Percentiles rank a stretch among this genome's conserved stretches.
Evolutionary conservation across 2,888 invertebrate genomes (phyloP).

Genomic region (Aporophyla nigra): DNA sequence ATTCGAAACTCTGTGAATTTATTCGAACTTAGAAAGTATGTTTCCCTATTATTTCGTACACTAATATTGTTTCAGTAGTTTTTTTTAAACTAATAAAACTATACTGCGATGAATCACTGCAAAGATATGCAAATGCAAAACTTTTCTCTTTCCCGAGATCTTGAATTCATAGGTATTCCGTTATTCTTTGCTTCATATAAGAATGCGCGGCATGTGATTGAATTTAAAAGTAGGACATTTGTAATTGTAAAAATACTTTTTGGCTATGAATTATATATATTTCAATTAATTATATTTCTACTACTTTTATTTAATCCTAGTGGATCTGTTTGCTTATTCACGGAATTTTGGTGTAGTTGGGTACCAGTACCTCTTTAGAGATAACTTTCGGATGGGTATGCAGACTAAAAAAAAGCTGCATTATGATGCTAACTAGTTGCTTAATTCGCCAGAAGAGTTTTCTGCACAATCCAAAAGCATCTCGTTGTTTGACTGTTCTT

Average conservation of each 20-base stretch:
- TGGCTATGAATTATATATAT: not conserved
- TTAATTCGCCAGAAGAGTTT: no score
- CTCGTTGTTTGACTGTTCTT: no score
- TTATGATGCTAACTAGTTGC: no score
- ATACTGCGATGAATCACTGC: not conserved
- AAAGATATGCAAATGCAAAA: constrained; percentile 16
- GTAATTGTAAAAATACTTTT: constrained; percentile 1
- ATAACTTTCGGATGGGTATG: no score
- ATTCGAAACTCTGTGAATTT: not conserved
- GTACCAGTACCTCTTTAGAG: no score
- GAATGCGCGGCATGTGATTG: constrained; percentile 10
- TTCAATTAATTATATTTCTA: constrained; percentile 12
- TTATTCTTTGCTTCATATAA: constrained; percentile 31
- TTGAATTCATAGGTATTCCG: not conserved
- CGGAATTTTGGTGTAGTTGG: not conserved
- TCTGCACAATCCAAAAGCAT: no score
- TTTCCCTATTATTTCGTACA: no score
- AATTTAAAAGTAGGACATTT: constrained; percentile 24
- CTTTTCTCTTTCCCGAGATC: not conserved
- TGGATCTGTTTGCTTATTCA: not conserved
- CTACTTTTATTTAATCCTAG: not conserved
- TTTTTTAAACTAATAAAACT: not conserved
- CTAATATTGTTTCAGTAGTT: not conserved
- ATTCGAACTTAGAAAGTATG: not conserved
- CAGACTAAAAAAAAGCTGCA: no score